phyloP scores from a whole-genome alignment of 2,888 invertebrate species.

The Neuroscelio doddi region DNA sequence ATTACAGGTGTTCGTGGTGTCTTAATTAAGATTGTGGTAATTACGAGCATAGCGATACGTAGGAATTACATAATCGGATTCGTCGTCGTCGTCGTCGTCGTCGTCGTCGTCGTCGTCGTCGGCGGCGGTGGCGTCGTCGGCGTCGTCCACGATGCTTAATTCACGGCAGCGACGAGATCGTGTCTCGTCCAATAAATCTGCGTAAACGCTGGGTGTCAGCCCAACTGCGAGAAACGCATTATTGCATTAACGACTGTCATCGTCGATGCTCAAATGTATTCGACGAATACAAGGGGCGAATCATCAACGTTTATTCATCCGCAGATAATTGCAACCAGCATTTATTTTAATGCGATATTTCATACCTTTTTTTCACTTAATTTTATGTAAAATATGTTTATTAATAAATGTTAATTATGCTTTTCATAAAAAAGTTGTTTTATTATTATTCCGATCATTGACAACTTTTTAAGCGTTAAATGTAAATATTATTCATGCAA shows the following conservation, averaged over 20 bases:
- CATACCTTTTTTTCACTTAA: no score
- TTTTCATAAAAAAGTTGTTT: no score
- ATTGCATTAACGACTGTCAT: slow-evolving; percentile 23
- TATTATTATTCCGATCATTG: no score
- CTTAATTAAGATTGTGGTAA: slow-evolving; percentile 48
- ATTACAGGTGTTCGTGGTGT: slow-evolving; percentile 45
- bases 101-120: no score
- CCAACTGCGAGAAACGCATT: slow-evolving; percentile 5
- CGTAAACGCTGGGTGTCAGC: slow-evolving; percentile 40
- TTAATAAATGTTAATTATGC: no score
- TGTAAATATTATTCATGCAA: no score
- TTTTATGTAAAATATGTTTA: no score
- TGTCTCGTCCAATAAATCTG: slow-evolving; percentile 42
- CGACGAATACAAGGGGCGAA: slow-evolving; percentile 23
- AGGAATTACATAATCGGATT: slow-evolving; percentile 43
- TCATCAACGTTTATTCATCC: slow-evolving; percentile 35
- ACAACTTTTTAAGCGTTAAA: no score
- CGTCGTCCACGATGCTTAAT: no score
- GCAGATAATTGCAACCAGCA: slow-evolving; percentile 40
- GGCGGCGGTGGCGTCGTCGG: no score
- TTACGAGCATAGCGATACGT: slow-evolving; percentile 43
- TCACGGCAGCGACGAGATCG: slow-evolving; percentile 4
- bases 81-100: neutral
- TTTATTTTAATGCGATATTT: no score
- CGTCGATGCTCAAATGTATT: slow-evolving; percentile 3